Evolutionary conservation across 2,888 invertebrate genomes (phyloP).

Genomic region (Nasonia oneida): DNA sequence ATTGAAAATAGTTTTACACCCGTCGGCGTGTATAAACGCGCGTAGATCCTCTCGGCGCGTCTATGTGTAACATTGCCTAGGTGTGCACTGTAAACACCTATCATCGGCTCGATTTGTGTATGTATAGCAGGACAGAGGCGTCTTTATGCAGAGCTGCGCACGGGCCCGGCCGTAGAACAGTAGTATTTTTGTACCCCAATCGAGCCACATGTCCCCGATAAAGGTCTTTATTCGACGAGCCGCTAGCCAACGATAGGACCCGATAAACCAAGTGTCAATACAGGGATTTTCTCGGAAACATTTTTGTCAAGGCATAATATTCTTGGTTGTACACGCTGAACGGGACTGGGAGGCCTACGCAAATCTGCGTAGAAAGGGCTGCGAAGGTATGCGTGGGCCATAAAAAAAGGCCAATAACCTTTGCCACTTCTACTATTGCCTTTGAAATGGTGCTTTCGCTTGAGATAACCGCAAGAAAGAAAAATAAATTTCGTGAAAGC

Average conservation of each 20-base stretch:
- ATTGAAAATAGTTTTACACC: slow-evolving; percentile 53
- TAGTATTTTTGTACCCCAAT: slow-evolving; percentile 75
- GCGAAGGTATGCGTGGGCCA: neutral
- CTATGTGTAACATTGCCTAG: slow-evolving; percentile 43
- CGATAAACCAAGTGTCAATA: slow-evolving; percentile 48
- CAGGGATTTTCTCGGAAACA: slow-evolving; percentile 28
- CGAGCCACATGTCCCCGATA: slow-evolving; percentile 72
- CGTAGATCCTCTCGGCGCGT: slow-evolving; percentile 24
- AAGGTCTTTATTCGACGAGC: slow-evolving; percentile 67
- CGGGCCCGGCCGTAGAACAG: slow-evolving; percentile 71
- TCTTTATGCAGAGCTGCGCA: slow-evolving; percentile 69
- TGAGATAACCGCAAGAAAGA: neutral
- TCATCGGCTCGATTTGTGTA: slow-evolving; percentile 29
- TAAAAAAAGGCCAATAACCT: slow-evolving; percentile 53
- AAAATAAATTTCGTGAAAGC: neutral
- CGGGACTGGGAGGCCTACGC: neutral
- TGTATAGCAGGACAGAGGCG: slow-evolving; percentile 45
- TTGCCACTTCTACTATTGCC: neutral
- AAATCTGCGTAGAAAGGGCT: slow-evolving; percentile 6
- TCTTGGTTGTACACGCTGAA: slow-evolving; percentile 7
- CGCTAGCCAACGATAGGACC: neutral
- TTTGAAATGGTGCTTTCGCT: neutral
- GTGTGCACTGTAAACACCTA: slow-evolving; percentile 14
- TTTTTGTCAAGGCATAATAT: slow-evolving; percentile 40
- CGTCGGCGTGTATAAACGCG: slow-evolving; percentile 33